Evolutionary conservation across 2,797 vertebrate genomes (phyloP), one percentile per base, ranked within the genome.

Genomic region (Acridotheres tristis): DNA sequence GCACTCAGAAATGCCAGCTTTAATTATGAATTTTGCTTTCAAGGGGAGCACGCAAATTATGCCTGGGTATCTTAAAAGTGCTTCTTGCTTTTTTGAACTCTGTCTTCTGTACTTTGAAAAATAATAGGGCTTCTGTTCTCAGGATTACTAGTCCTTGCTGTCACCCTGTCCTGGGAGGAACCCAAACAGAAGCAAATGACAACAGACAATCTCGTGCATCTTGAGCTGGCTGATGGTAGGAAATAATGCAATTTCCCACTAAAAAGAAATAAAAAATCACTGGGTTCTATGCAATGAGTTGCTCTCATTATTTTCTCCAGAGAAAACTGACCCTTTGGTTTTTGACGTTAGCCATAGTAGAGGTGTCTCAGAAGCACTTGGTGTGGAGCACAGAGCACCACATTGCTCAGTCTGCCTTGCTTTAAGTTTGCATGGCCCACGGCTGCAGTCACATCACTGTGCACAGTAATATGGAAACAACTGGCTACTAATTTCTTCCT

Each of bases 111-210:
- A 17, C n/a, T 94, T 38, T 1, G 3, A 72, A 74, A 86, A 78
- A 78, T 29, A 34, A 55, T 30, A 69, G 86, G 51, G 36, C 30
- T 91, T 90, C 54, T 81, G 36, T 48, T 75, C 2, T 59, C 3
- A 1, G 38, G 43, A 17, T 84, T 58, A 5, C n/a, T 30, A 32
- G 50, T 88, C 73, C 74, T 94, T 90, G 88, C 51, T 82, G 73
- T 91, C 85, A 71, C 88, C 77, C 85, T 90, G 93, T 90, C 85
- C 94, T 85, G 62, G 36, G 67, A 94, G 20, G 83, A 86, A 76
- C 85, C 55, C 77, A 76, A 63, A 76, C 21, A 59, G 65, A 50
- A 85, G 30, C 18, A 88, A 90, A 85, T 23, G 32, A n/a, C 51
- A 63, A 32, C 51, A 88, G 53, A 66, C 21, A 54, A 9, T 30